Evolutionary conservation across 2,113 vertebrate species (phyloP), one percentile per base, ranked within the genome.

Genomic region (Opisthocomus hoazin): DNA sequence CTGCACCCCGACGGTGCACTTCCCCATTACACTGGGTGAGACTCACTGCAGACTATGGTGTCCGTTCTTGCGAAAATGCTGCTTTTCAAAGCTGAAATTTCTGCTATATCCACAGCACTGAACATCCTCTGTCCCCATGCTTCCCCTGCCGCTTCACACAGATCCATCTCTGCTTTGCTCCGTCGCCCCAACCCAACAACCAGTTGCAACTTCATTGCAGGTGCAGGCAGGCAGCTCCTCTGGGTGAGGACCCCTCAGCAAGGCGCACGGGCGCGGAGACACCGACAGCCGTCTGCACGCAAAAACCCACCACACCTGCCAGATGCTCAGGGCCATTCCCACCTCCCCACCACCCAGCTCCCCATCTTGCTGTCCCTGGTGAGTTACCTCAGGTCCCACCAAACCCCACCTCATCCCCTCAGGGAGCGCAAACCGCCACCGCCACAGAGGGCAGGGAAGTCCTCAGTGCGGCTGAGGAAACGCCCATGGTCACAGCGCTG

Each of bases 381-480:
- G 58, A 41, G 5, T n/a, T 23, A 8, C 4, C 34, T 43, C 6
- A 18, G 20, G 41, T 11, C 45, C 19, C 37, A 30, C 4, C 29
- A 78, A 22, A 41, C 81, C 30, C 11, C 23, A 5, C 1, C 39
- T 8, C 27, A n/a, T 10, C 9, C 36, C 51, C 30, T 45, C 68
- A 5, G 23, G 12, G 29, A 41, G 17, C 0, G 5, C 13, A 32
- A 64, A 79, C 2, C 8, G 26, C 23, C 45, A 16, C 11, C 0
- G 0, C 27, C 34, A 6, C 2, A 19, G 6, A 22, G 19, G 22
- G 2, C 58, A 9, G 22, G 1, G 41, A 11, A 12, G 10, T 9
- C 37, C 37, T 48, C 60, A 1, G 23, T 14, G 29, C 70, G 16
- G 34, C 56, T 34, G 37, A 60, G 68, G 39, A 66, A 70, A 64